phyloP scores from a whole-genome alignment of 2,113 vertebrate species.

The Synodontis membranacea region DNA sequence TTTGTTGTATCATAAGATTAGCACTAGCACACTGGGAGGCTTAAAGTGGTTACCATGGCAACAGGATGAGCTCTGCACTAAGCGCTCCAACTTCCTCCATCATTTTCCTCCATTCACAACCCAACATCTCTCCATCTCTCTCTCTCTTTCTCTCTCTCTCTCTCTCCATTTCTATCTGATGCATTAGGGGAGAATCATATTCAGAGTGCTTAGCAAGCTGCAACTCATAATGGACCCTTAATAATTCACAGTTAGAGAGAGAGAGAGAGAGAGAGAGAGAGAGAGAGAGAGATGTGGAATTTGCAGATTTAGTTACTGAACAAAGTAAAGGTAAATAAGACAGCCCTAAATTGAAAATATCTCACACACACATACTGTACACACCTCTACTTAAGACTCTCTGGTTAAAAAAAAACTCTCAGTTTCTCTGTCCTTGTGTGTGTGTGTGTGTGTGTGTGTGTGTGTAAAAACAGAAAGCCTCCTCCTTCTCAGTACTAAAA shows the following conservation, averaged over 20 bases:
- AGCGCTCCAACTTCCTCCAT: constrained; percentile 30
- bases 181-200: constrained; percentile 52
- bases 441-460: constrained; percentile 42
- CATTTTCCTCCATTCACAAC: background rate
- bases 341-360: background rate
- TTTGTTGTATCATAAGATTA: constrained; percentile 32
- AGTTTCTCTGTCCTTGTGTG: constrained; percentile 23
- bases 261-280: constrained; percentile 39
- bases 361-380: background rate
- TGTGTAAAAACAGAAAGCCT: constrained; percentile 46
- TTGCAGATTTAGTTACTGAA: constrained; percentile 14
- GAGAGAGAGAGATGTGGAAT: constrained; percentile 35
- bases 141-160: background rate
- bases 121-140: background rate
- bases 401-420: background rate
- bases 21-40: constrained; percentile 41
- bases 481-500: constrained; percentile 64
- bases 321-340: background rate
- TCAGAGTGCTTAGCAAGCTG: constrained; percentile 48
- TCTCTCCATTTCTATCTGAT: constrained; percentile 27
- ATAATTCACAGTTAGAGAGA: constrained; percentile 57
- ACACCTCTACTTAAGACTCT: background rate
- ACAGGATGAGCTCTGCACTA: constrained; percentile 37
- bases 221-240: constrained; percentile 51
- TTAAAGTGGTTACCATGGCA: constrained; percentile 48